These are phyloP conservation scores for Amphiprion ocellaris DNA, from an alignment of 2,113 vertebrate genomes.

Conservation along the genomic window DNA sequence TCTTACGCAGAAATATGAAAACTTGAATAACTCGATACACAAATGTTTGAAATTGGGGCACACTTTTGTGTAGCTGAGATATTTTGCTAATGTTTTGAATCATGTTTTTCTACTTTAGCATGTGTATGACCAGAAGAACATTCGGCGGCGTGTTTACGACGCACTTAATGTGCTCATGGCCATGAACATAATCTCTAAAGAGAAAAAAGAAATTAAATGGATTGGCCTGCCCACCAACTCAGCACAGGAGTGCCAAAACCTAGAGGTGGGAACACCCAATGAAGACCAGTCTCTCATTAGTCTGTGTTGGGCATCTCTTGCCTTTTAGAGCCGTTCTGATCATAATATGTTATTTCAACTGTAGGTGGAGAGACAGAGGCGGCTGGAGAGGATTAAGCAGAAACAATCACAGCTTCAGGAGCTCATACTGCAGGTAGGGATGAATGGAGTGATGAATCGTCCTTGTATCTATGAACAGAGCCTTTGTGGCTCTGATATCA, in stretches of 20 bases:
- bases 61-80: not conserved
- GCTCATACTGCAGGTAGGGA: constrained; percentile 95
- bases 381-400: constrained; percentile 98
- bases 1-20: not conserved
- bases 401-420: constrained; percentile 99
- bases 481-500: not conserved
- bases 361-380: constrained; percentile 95
- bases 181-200: constrained; percentile 99
- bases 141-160: constrained; percentile 96
- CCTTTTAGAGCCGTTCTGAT: not conserved
- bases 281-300: not conserved
- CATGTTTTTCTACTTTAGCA: constrained; percentile 76
- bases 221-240: constrained; percentile 99
- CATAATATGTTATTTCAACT: constrained; percentile 13
- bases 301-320: not conserved
- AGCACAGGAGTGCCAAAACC: constrained; percentile 98
- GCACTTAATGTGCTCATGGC: constrained; percentile 99
- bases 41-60: not conserved
- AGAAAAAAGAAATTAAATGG: constrained; percentile 99
- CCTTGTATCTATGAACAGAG: not conserved
- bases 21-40: not conserved
- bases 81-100: not conserved
- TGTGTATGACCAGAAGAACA: constrained; percentile 99
- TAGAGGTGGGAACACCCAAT: constrained; percentile 87
- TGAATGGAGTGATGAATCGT: not conserved